Percentiles rank a stretch among this genome's conserved stretches.
Evolutionary conservation across 30 jellyfish, hydroid and myxozoan genomes (phyloP).

Genomic region (Turritopsis dohrnii): DNA sequence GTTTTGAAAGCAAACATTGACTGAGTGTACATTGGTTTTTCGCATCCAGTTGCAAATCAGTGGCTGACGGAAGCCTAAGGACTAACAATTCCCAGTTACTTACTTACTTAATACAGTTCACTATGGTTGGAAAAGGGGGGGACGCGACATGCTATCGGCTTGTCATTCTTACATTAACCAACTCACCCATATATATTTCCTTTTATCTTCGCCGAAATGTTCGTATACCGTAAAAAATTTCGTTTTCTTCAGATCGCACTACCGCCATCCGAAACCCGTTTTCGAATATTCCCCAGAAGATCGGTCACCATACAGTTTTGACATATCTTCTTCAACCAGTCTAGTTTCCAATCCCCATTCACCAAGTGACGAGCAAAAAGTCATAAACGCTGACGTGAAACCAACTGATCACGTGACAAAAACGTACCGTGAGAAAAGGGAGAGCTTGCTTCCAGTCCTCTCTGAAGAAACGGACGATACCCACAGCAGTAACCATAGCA

Average conservation of each 20-base stretch:
- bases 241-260: conserved; percentile 4
- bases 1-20: no score
- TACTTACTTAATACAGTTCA: no score
- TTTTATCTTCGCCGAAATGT: no score
- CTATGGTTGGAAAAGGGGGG: no score
- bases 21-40: no score
- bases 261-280: conserved; percentile 31
- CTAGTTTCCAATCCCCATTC: conserved; percentile 30
- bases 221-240: no score
- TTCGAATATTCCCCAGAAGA: conserved; percentile 40
- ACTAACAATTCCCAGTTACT: no score
- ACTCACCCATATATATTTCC: no score
- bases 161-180: no score
- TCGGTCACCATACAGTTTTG: conserved; percentile 34
- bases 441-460: not conserved
- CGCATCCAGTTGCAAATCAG: no score
- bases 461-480: not conserved
- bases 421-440: not conserved
- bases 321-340: conserved; percentile 22
- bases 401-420: not conserved
- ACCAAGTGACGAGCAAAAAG: conserved; percentile 17
- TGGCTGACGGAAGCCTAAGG: no score
- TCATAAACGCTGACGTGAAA: not conserved
- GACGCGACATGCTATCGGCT: no score
- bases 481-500: not conserved